Base-by-base conservation (phyloP, 1,140 invertebrate species). In the Latrodectus geometricus region DNA sequence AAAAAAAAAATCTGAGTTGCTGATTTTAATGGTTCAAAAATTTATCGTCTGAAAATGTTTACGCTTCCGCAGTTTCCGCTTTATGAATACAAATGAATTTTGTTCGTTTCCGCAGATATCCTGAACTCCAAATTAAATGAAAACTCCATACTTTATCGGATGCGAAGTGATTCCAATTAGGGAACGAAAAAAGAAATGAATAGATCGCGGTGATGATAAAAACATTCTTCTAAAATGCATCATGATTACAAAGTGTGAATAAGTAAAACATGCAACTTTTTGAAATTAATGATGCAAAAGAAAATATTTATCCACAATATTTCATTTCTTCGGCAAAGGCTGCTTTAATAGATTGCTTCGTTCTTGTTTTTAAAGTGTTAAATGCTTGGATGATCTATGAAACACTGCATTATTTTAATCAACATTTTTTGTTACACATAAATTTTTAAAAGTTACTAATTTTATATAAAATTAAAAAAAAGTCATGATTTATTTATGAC, bases 21-120 rank as follows among this genome's bases (percentile, higher is more conserved):
- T 11, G 75, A 70, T 76, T 76, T 70, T 86, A 77, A 72, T 65
- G 74, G 77, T 78, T 86, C 54, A 20, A 86, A 86, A 86, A 86
- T 86, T 86, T 86, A 86, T 86, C 52, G 61, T 35, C 54, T 17
- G 20, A 78, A 78, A 78, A 86, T 86, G 83, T 86, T 86, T 86
- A 86, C 83, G 83, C 83, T 86, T 86, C 83, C 75, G 49, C 73
- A 86, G 75, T 73, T 86, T 23, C 21, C n/a, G n/a, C 35, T 72
- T 86, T 77, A 86, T 86, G 83, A 78, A 86, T 70, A 86, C 68
- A 86, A 86, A 86, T 86, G 74, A 72, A 78, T 21, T 20, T 84
- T 78, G 61, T 76, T 84, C 35, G 65, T 61, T 52, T 52, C 0
- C 54, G 74, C 73, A 65, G 20, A 17, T 61, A 72, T 73, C 9